These are phyloP conservation scores for Aldrovandia affinis DNA, from an alignment of 2,797 vertebrate species.

Conservation along the genomic window DNA sequence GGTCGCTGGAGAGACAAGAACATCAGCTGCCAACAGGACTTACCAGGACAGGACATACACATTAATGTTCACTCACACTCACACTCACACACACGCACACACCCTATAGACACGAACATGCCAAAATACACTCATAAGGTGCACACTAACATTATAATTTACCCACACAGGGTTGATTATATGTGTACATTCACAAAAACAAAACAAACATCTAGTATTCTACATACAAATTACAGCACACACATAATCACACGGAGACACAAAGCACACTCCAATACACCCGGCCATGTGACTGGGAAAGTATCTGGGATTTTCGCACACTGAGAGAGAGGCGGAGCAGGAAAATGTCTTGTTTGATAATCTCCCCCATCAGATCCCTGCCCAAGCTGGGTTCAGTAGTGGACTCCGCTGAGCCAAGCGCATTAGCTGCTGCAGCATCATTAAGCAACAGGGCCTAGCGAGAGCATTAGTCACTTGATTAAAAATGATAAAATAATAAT, in stretches of 20 bases:
- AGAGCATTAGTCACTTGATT: slow-evolving; percentile 67
- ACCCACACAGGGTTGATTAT: background rate
- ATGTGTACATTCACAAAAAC: background rate
- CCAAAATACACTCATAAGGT: slow-evolving; percentile 21
- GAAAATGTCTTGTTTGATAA: slow-evolving; percentile 63
- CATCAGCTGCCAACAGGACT: slow-evolving; percentile 7
- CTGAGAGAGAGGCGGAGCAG: slow-evolving; percentile 61
- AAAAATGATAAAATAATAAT: slow-evolving; percentile 69
- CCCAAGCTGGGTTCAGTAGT: slow-evolving; percentile 62
- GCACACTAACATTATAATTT: slow-evolving; percentile 14
- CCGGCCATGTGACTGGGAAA: slow-evolving; percentile 42
- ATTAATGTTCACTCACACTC: no score
- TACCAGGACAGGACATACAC: background rate
- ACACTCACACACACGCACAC: background rate
- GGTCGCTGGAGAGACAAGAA: slow-evolving; percentile 62
- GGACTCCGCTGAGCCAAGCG: slow-evolving; percentile 53
- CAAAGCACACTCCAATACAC: slow-evolving; percentile 19
- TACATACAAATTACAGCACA: background rate
- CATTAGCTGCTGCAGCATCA: slow-evolving; percentile 61
- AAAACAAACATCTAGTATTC: background rate
- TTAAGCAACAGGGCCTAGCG: slow-evolving; percentile 60
- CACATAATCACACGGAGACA: slow-evolving; percentile 16
- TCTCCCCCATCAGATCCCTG: slow-evolving; percentile 51
- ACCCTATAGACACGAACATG: background rate
- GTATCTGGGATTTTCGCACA: slow-evolving; percentile 46